phyloP scores from a whole-genome alignment of 2,797 vertebrate species.

The Hozukius guyotensis region DNA sequence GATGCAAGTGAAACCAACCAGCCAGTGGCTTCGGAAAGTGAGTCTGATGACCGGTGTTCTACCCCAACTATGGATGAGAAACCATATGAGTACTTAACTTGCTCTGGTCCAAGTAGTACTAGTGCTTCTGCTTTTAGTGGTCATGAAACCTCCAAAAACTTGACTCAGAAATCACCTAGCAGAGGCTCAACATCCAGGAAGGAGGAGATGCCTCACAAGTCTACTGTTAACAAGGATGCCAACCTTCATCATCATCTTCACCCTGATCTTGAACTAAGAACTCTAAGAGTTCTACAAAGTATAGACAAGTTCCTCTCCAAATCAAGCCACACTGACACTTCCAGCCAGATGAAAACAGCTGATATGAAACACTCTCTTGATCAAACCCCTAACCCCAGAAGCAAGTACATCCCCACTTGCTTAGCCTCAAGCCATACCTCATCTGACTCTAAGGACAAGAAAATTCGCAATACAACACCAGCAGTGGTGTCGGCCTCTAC shows the following conservation, averaged over 20 bases:
- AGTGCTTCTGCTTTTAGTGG: not conserved
- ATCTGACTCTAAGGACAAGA: conserved; percentile 7
- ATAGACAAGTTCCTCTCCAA: conserved; percentile 30
- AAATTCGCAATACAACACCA: not conserved
- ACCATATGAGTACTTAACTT: conserved; percentile 17
- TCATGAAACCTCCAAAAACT: conserved; percentile 5
- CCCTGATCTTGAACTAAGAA: conserved; percentile 55
- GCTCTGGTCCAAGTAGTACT: not conserved
- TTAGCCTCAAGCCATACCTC: not conserved
- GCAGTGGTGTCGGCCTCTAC: not conserved
- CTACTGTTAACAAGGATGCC: not conserved
- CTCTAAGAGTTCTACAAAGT: conserved; percentile 47
- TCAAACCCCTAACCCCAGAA: not conserved
- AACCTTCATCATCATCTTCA: not conserved
- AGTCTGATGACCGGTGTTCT: conserved; percentile 58
- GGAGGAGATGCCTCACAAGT: conserved; percentile 17
- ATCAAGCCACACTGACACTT: conserved; percentile 8
- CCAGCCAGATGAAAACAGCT: conserved; percentile 1
- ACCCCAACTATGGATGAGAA: conserved; percentile 79
- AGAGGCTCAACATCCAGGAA: conserved; percentile 12
- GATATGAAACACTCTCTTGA: not conserved
- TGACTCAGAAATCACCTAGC: not conserved
- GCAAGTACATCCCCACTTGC: not conserved
- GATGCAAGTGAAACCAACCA: conserved; percentile 22
- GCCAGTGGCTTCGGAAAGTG: not conserved